Evolutionary conservation across 2,113 vertebrate species (phyloP).

Genomic region (Carlito syrichta): DNA sequence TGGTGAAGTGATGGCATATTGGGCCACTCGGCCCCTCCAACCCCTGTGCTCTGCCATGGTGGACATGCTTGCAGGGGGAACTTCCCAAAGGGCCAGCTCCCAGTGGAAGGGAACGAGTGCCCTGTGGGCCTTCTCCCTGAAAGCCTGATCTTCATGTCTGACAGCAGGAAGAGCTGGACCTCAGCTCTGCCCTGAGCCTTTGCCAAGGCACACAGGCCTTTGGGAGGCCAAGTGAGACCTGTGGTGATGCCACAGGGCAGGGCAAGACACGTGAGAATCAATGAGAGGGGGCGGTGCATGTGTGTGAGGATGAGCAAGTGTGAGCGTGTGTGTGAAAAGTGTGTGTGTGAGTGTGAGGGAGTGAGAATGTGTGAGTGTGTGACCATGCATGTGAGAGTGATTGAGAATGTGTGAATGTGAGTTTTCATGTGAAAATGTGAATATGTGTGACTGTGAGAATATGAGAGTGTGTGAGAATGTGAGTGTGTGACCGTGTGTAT

Average conservation of each 20-base stretch:
- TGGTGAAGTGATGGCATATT: background rate
- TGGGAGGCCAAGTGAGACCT: background rate
- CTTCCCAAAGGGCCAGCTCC: background rate
- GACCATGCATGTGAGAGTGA: background rate
- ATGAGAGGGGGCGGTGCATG: background rate
- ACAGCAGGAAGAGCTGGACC: background rate
- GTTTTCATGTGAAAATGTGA: background rate
- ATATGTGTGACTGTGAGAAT: background rate
- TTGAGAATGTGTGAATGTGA: too few species aligned
- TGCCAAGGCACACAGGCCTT: background rate
- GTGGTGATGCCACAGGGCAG: background rate
- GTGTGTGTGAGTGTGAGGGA: too few species aligned
- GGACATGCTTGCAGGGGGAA: too few species aligned
- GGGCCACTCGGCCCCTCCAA: background rate
- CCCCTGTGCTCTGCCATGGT: background rate
- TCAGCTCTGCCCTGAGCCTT: background rate
- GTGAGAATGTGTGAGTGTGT: background rate
- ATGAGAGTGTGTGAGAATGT: background rate
- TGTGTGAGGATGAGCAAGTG: too few species aligned
- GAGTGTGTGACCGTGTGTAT: background rate
- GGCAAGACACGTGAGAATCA: too few species aligned
- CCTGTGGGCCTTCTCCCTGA: background rate
- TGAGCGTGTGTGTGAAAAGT: too few species aligned
- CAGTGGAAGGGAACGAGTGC: background rate
- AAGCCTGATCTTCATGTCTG: too few species aligned